Evolutionary conservation across 2,797 vertebrate species (phyloP), one percentile per base, ranked within the genome.

Genomic region (Potorous gilbertii): DNA sequence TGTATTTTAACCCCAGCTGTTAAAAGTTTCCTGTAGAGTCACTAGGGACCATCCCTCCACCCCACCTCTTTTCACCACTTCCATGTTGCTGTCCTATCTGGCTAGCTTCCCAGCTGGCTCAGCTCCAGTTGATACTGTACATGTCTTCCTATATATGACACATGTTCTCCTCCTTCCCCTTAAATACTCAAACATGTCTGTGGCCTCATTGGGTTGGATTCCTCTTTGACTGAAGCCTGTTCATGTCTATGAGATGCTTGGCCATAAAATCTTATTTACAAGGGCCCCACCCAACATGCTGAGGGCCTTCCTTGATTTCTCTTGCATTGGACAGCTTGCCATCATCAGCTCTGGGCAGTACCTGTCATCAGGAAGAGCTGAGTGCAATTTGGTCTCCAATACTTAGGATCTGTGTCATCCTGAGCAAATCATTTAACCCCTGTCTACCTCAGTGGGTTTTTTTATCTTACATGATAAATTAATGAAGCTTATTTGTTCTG

Each of bases 1-100:
- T 96, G 56, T 95, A 98, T 98, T 98, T 98, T 98, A 98, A 97
- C 96, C 97, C 97, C 96, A 98, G 97, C 97, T 98, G 97, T 96
- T 98, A 90, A 96, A 96, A 96, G 92, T 4, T 97, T 96, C 54
- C 55, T 2, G 24, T 89, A 90, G 90, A 55, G 50, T 93, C 97
- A 92, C 55, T 93, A 94, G 95, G 55, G 54, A 55, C 13, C 89
- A 91, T 91, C 93, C 56, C 74, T 90, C 21, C 28, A 89, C 4
- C 91, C 46, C 28, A 11, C 54, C 40, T 87, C 55, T 90, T 87
- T 59, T n/a, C 34, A 27, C 6, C 21, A 59, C 90, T 74, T 96
- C 40, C 46, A 2, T 24, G n/a, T 56, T 59, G 5, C 59, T 95
- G 55, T 94, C 66, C 2, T 54, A 59, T 91, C 56, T 52, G 50